These are phyloP conservation scores for Wasmannia auropunctata DNA, from an alignment of 1,140 invertebrate genomes.

Conservation along the genomic window DNA sequence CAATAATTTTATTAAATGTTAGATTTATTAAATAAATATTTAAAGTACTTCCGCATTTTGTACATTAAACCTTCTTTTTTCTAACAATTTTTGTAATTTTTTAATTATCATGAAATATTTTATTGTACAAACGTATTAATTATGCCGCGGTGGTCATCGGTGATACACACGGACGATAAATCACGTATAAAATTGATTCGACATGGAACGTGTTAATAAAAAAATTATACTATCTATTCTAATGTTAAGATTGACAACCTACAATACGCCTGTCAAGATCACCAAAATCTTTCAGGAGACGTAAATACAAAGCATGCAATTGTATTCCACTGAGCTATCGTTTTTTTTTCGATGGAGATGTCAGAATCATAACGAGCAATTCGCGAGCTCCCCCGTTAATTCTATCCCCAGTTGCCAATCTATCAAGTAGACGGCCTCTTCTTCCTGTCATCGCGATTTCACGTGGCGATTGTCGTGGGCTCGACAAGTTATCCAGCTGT, in stretches of 20 bases:
- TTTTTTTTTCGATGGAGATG: not conserved
- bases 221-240: not conserved
- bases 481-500: not conserved
- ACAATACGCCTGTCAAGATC: not conserved
- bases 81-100: too few species aligned
- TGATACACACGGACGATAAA: too few species aligned
- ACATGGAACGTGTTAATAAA: not conserved
- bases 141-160: too few species aligned
- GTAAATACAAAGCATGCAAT: not conserved
- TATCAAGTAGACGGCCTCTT: not conserved
- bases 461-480: not conserved
- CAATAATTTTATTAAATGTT: too few species aligned
- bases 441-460: not conserved
- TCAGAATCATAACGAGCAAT: not conserved
- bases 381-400: not conserved
- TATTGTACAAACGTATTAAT: too few species aligned
- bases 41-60: too few species aligned
- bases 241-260: not conserved
- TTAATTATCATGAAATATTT: too few species aligned
- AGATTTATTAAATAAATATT: too few species aligned
- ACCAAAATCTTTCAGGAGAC: not conserved
- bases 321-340: not conserved
- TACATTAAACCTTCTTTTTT: too few species aligned
- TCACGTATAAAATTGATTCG: too few species aligned
- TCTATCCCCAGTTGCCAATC: not conserved